A percentile compares a stretch with the other conserved stretches of the same genome.
phyloP scores from a whole-genome alignment of 2,888 invertebrate genomes.

The Pseudococcus jackbeardsleyi region DNA sequence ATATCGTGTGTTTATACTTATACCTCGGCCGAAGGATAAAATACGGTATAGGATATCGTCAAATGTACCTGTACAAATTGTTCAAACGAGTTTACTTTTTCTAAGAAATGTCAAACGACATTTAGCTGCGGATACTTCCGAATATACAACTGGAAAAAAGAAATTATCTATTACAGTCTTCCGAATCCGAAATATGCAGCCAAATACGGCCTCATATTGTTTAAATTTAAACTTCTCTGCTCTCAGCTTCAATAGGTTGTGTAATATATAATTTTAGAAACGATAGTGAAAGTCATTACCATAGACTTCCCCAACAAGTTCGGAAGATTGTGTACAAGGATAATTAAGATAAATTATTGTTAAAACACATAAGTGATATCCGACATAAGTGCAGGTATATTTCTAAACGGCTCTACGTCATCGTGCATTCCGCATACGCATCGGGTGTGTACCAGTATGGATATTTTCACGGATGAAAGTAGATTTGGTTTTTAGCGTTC shows the following conservation, averaged over 20 bases:
- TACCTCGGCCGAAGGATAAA: not conserved
- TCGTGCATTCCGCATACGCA: conserved; percentile 25
- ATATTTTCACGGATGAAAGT: conserved; percentile 58
- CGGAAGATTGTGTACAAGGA: conserved; percentile 59
- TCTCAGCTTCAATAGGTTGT: not conserved
- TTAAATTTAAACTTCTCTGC: not conserved
- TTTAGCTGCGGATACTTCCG: not conserved
- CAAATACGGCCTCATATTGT: conserved; percentile 26
- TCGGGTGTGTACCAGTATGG: conserved; percentile 31
- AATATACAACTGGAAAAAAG: not conserved
- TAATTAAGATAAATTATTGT: conserved; percentile 63
- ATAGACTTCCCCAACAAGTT: conserved; percentile 62
- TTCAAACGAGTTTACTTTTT: conserved; percentile 47
- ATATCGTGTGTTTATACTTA: not conserved
- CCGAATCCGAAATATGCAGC: conserved; percentile 34
- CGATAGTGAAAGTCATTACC: conserved; percentile 64
- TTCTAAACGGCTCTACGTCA: conserved; percentile 45
- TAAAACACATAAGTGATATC: conserved; percentile 46
- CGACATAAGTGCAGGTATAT: conserved; percentile 44
- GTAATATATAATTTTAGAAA: conserved; percentile 62
- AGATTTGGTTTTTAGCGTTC: conserved; percentile 58
- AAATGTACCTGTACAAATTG: not conserved
- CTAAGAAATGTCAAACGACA: conserved; percentile 47
- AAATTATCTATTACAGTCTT: conserved; percentile 29
- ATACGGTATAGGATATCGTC: not conserved